phyloP scores from a whole-genome alignment of 2,113 vertebrate species.

The Picathartes gymnocephalus region DNA sequence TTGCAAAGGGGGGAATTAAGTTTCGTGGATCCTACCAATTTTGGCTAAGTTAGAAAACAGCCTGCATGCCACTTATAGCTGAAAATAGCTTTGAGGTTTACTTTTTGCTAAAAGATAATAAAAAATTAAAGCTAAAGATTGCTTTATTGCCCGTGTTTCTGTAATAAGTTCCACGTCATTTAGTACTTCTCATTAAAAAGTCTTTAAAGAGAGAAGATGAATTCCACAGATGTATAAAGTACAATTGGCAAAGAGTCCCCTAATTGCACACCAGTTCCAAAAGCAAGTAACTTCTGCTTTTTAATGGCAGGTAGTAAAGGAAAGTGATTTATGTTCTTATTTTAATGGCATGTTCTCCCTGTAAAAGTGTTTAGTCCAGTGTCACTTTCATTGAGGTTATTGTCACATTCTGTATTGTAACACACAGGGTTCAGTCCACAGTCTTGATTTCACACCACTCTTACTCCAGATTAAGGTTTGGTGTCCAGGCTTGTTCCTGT shows the following conservation, averaged over 20 bases:
- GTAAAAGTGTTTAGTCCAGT: neutral
- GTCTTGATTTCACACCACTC: neutral
- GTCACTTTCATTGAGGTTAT: neutral
- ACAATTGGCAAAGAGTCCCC: neutral
- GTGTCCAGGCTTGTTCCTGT: neutral
- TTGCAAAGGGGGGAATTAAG: neutral
- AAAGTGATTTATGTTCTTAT: neutral
- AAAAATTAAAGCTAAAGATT: neutral
- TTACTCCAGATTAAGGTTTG: neutral
- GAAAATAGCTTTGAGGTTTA: neutral
- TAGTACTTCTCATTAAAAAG: neutral
- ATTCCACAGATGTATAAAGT: neutral
- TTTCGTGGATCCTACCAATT: neutral
- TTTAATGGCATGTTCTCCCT: neutral
- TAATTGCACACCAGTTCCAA: neutral
- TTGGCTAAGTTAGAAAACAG: neutral
- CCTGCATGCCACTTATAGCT: neutral
- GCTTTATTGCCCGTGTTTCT: neutral
- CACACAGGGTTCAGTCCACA: neutral
- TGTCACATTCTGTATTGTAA: neutral
- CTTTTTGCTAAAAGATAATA: neutral
- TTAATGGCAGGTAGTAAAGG: neutral
- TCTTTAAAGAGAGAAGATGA: neutral
- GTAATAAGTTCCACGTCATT: neutral
- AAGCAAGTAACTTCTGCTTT: neutral